Base-by-base conservation (phyloP, 2,888 invertebrate species). In the Drosophila bunnanda region DNA sequence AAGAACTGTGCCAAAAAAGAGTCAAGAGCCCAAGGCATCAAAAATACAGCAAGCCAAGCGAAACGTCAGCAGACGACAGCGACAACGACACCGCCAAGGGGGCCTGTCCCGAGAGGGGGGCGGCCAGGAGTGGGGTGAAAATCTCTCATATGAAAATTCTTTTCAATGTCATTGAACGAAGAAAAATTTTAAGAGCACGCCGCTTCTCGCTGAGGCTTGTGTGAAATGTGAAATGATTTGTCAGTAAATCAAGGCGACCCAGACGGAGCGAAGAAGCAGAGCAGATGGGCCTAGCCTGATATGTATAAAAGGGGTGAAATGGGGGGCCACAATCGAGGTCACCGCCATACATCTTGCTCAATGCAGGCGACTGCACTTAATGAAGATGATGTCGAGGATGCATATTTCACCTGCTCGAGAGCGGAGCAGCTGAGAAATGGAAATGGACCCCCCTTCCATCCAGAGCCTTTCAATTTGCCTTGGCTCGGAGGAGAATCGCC, bases 141-240 rank as follows among this genome's bases (percentile, higher is more conserved):
- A 32, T 56, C 13, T 32, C 62, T 41, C 48, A 56, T 65, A 74
- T 76, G 70, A 67, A 85, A 80, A 88, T 86, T 80, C 60, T 77
- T 78, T 88, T 83, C 88, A 83, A 83, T 83, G 83, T 88, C 83
- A 86, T 86, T 88, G 83, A 77, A 88, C 83, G 88, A 75, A 54
- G 59, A 82, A 80, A 69, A 68, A 83, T 83, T 79, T 85, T 76
- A 79, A 88, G 76, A 85, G 80, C 80, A 62, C 70, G 52, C 78
- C 38, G 58, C 76, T 46, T 54, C 52, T 71, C 57, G 64, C 54
- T 68, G 60, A 56, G 25, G 22, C 43, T 36, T 50, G 65, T 59
- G 57, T 75, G 85, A 74, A 71, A 83, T 79, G 82, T 67, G 70
- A 75, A 88, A 82, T 82, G 80, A 85, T 88, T 82, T 88, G 78